These are phyloP conservation scores for Philaethria dido DNA, from an alignment of 2,888 invertebrate genomes.

Conservation along the genomic window DNA sequence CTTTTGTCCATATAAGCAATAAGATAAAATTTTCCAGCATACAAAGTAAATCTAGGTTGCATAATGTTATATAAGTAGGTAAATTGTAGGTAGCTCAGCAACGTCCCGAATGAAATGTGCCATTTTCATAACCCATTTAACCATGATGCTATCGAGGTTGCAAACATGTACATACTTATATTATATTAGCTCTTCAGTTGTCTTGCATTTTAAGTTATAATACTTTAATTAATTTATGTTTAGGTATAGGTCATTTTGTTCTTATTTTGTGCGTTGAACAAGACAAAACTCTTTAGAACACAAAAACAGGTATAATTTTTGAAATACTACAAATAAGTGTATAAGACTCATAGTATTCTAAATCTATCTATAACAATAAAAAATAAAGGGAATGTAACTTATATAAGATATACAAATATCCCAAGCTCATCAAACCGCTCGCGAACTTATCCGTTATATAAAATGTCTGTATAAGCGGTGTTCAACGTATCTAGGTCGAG, in stretches of 20 bases:
- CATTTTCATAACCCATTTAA: constrained; percentile 36
- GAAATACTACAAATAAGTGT: background rate
- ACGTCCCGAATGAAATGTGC: constrained; percentile 27
- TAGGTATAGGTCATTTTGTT: too few species aligned
- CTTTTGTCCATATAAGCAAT: background rate
- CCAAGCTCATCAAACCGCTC: constrained; percentile 20
- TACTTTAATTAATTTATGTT: background rate
- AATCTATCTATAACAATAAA: background rate
- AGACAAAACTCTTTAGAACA: too few species aligned
- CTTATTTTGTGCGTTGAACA: too few species aligned
- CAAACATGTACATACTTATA: background rate
- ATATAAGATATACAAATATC: constrained; percentile 10
- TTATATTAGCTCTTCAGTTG: background rate
- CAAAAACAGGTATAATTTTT: background rate
- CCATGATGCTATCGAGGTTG: background rate
- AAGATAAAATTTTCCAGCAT: constrained; percentile 1
- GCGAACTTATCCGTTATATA: constrained; percentile 44
- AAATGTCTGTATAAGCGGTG: constrained; percentile 46
- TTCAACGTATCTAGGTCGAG: constrained; percentile 64
- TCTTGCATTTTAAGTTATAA: background rate
- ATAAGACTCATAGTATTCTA: background rate
- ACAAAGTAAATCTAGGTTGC: constrained; percentile 21
- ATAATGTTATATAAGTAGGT: constrained; percentile 10
- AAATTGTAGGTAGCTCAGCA: constrained; percentile 7
- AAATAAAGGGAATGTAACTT: background rate